phyloP scores from a whole-genome alignment of 2,888 invertebrate species.

The Diarsia mendica region DNA sequence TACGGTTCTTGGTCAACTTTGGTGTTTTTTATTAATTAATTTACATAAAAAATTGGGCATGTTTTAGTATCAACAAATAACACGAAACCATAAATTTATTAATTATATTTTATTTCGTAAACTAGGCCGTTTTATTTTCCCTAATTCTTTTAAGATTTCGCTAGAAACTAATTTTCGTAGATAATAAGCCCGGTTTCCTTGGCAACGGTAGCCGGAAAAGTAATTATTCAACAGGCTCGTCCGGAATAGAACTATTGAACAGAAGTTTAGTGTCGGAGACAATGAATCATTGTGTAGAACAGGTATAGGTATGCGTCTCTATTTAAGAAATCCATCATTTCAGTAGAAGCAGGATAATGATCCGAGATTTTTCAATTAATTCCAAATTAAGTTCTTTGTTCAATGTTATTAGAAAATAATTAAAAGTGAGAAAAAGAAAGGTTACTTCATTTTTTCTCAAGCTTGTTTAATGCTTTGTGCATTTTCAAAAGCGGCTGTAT shows the following conservation, averaged over 20 bases:
- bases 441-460: too few species aligned
- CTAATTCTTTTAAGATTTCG: conserved; percentile 2
- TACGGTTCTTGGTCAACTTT: conserved; percentile 17
- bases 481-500: too few species aligned
- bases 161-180: conserved; percentile 32
- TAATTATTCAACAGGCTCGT: conserved; percentile 79
- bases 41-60: conserved; percentile 22
- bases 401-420: too few species aligned
- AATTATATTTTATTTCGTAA: background rate
- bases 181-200: conserved; percentile 55
- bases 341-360: conserved; percentile 25
- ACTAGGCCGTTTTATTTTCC: background rate
- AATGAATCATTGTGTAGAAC: conserved; percentile 84
- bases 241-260: conserved; percentile 78
- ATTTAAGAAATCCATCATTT: conserved; percentile 61
- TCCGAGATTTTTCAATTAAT: background rate
- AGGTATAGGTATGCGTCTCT: conserved; percentile 71
- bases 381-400: background rate
- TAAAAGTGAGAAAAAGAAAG: too few species aligned
- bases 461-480: too few species aligned
- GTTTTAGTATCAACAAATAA: conserved; percentile 3
- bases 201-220: conserved; percentile 75
- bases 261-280: conserved; percentile 82
- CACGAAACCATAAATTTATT: background rate
- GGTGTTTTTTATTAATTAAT: conserved; percentile 34